A percentile compares a stretch with the other conserved stretches of the same genome.
Evolutionary conservation across 2,113 vertebrate genomes (phyloP).

Genomic region (Pangasianodon gigas): DNA sequence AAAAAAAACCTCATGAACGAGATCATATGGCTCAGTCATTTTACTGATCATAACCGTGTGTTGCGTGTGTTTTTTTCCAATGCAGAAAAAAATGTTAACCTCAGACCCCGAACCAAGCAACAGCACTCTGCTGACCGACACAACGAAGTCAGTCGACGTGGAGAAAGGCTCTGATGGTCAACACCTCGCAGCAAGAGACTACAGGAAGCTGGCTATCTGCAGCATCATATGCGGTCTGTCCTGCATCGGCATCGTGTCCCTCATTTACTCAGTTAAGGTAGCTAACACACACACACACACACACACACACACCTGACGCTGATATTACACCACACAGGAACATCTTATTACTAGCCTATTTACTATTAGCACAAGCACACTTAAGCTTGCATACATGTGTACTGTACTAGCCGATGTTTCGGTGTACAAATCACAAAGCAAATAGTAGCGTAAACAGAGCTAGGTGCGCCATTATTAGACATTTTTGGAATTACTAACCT

Average conservation of each 20-base stretch:
- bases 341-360: background rate
- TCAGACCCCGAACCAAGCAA: background rate
- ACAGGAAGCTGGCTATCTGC: conserved; percentile 73
- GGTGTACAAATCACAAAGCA: too few species aligned
- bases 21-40: background rate
- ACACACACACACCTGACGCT: background rate
- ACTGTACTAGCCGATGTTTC: too few species aligned
- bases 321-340: background rate
- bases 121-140: background rate
- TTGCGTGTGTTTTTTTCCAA: background rate
- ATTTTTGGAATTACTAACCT: too few species aligned
- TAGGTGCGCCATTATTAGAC: too few species aligned
- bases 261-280: conserved; percentile 77
- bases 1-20: background rate
- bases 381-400: background rate
- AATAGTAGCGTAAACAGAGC: too few species aligned
- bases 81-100: background rate
- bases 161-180: fast-evolving
- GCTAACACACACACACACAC: background rate
- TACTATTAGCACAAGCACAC: background rate
- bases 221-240: conserved; percentile 83
- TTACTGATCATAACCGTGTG: background rate
- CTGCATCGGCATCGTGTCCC: conserved; percentile 77
- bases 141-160: background rate
- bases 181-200: conserved; percentile 34